phyloP scores from a whole-genome alignment of 1,140 invertebrate species.

The Mamestra configurata region DNA sequence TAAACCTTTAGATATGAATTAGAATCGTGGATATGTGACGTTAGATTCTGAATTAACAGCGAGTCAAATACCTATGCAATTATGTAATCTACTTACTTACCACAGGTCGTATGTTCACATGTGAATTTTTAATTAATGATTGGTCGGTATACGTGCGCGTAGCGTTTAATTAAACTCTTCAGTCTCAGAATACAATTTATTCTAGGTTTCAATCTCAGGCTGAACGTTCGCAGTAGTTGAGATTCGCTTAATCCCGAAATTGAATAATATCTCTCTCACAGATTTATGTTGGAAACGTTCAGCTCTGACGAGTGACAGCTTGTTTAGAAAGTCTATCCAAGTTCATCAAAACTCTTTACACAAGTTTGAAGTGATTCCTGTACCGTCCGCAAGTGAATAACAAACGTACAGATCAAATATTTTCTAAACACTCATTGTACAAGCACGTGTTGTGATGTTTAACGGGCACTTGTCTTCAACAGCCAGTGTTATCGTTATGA shows the following conservation, averaged over 20 bases:
- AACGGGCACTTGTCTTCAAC: slow-evolving; percentile 59
- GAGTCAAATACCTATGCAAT: neutral
- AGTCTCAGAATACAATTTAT: too few relatives aligned
- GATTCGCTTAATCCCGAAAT: neutral
- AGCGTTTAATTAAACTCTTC: too few relatives aligned
- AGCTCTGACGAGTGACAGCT: slow-evolving; percentile 7
- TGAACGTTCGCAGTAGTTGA: neutral
- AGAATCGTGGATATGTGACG: neutral
- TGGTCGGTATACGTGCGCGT: too few relatives aligned
- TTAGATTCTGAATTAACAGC: neutral
- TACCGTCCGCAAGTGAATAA: slow-evolving; percentile 34
- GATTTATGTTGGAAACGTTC: neutral
- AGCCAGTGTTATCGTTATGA: slow-evolving; percentile 55
- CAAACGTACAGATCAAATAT: slow-evolving; percentile 59
- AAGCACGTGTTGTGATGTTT: slow-evolving; percentile 50
- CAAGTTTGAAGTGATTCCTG: slow-evolving; percentile 25
- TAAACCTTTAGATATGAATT: slow-evolving; percentile 11
- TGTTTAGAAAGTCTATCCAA: slow-evolving; percentile 25
- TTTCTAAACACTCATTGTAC: slow-evolving; percentile 55
- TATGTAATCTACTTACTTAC: too few relatives aligned
- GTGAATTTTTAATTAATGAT: too few relatives aligned
- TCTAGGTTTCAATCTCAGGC: neutral
- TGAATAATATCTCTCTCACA: neutral
- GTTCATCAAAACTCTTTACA: slow-evolving; percentile 14
- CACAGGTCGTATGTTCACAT: too few relatives aligned